Conservation (phyloP, 2,888 invertebrate genomes). For the Andrena bucephala region DNA sequence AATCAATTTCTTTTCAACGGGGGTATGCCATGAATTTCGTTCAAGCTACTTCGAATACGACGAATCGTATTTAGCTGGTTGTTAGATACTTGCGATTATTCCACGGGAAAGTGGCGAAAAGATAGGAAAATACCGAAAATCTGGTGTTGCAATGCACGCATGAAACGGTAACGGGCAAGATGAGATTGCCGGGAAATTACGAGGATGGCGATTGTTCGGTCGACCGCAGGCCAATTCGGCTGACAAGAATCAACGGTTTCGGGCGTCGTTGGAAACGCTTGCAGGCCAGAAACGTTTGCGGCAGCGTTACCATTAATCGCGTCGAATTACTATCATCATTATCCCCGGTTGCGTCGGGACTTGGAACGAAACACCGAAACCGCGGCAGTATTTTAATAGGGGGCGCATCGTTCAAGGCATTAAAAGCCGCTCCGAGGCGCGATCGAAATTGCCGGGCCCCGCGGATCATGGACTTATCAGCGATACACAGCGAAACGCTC, state of each 20-base stretch:
- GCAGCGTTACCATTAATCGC: slow-evolving; percentile 55
- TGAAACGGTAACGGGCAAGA: slow-evolving; percentile 27
- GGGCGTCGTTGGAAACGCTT: neutral
- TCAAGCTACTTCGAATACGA: neutral
- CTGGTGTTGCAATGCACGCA: too few relatives aligned
- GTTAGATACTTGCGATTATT: neutral
- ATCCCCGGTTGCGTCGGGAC: slow-evolving; percentile 22
- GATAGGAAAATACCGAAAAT: too few relatives aligned
- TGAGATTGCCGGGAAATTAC: slow-evolving; percentile 54
- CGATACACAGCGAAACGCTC: slow-evolving; percentile 9
- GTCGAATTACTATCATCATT: slow-evolving; percentile 58
- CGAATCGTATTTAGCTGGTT: neutral
- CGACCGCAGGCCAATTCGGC: slow-evolving; percentile 57
- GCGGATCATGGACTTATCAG: slow-evolving; percentile 10
- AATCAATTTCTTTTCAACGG: neutral
- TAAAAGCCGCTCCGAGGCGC: neutral
- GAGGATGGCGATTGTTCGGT: slow-evolving; percentile 55
- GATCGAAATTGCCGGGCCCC: neutral
- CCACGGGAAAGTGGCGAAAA: neutral
- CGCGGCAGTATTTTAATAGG: slow-evolving; percentile 42
- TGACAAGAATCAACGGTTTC: slow-evolving; percentile 59
- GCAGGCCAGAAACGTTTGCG: slow-evolving; percentile 10
- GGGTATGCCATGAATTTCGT: neutral
- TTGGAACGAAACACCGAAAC: slow-evolving; percentile 35
- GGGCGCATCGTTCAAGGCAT: neutral